A percentile compares a stretch with the other conserved stretches of the same genome.
Evolutionary conservation across 2,888 invertebrate genomes (phyloP).

Genomic region (Prenolepis imparis): DNA sequence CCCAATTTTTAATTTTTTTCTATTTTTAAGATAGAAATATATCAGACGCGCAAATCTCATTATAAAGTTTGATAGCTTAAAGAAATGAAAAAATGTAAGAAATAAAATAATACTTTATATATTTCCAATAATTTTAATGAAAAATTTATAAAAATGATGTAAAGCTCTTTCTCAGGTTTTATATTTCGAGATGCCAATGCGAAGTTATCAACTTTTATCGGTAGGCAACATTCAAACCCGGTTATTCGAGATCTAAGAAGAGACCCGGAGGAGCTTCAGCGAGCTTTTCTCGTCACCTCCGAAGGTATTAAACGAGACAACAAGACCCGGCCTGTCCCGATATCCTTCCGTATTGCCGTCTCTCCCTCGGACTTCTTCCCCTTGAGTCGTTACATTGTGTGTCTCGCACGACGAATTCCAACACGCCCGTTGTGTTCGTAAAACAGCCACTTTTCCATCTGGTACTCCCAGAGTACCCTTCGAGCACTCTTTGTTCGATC

Average conservation of each 20-base stretch:
- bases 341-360: conserved; percentile 54
- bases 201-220: not conserved
- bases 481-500: conserved; percentile 80
- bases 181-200: not conserved
- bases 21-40: not conserved
- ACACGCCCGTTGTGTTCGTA: conserved; percentile 75
- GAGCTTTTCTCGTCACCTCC: conserved; percentile 43
- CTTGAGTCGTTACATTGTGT: conserved; percentile 74
- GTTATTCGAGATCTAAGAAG: not conserved
- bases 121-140: not conserved
- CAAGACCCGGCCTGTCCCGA: conserved; percentile 32
- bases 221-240: not conserved
- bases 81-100: not conserved
- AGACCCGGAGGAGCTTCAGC: conserved; percentile 35
- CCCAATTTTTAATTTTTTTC: not conserved
- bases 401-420: conserved; percentile 69
- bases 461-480: conserved; percentile 75
- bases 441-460: conserved; percentile 80
- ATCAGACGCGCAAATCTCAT: not conserved
- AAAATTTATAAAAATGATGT: not conserved
- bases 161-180: not conserved
- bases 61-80: not conserved
- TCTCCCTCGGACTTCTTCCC: conserved; percentile 63
- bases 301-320: conserved; percentile 48
- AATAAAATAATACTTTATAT: not conserved